Percentiles rank a stretch among this genome's conserved stretches.
Evolutionary conservation across 2,888 invertebrate genomes (phyloP).

Genomic region (Drosophila trichaetosa): DNA sequence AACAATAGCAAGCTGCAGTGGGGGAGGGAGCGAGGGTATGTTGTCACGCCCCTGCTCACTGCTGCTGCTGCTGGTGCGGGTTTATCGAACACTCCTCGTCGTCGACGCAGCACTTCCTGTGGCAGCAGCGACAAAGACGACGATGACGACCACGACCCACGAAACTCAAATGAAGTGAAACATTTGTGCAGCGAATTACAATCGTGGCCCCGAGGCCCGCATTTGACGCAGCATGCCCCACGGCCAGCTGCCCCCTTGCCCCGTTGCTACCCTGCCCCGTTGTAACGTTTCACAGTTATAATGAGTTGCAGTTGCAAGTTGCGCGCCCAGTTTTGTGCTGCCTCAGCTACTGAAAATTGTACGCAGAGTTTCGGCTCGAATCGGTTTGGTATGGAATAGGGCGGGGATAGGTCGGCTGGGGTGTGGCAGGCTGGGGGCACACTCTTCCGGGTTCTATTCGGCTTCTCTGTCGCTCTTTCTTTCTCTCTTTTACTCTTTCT

Average conservation of each 20-base stretch:
- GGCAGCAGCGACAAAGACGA: constrained; percentile 29
- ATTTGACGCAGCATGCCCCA: constrained; percentile 30
- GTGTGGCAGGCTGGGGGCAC: constrained; percentile 20
- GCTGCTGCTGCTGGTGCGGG: constrained; percentile 1
- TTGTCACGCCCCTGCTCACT: constrained; percentile 27
- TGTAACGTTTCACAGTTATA: constrained; percentile 61
- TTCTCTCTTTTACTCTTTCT: neutral
- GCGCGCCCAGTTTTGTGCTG: constrained; percentile 50
- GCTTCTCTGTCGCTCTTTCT: constrained; percentile 5
- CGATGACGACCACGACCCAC: constrained; percentile 52
- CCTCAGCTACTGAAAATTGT: constrained; percentile 58
- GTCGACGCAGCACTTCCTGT: constrained; percentile 67
- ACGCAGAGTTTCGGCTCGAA: constrained; percentile 41
- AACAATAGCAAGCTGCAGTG: constrained; percentile 7
- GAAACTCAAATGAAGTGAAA: constrained; percentile 79
- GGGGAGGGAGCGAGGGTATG: constrained; percentile 1
- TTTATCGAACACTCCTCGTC: constrained; percentile 56
- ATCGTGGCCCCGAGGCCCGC: constrained; percentile 62
- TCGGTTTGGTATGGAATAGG: neutral
- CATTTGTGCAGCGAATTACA: constrained; percentile 80
- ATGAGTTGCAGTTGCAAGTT: constrained; percentile 80
- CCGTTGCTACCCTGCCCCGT: constrained; percentile 10
- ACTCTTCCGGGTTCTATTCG: constrained; percentile 72
- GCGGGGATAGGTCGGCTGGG: neutral
- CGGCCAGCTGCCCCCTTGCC: neutral